Evolutionary conservation across 2,113 vertebrate species (phyloP), one percentile per base, ranked within the genome.

Genomic region (Herpailurus yagouaroundi): DNA sequence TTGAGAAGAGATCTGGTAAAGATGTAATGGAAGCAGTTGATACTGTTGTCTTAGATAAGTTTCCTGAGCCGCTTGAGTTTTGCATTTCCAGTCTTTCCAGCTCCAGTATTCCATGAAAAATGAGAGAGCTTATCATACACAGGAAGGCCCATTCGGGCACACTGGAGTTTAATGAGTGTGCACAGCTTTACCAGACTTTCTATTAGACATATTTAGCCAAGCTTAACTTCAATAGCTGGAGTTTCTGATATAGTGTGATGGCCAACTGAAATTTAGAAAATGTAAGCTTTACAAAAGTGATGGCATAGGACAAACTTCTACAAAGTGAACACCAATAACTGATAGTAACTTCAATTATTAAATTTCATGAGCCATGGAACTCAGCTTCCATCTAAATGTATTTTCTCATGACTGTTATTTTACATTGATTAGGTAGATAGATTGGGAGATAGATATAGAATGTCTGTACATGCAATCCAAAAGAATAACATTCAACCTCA

Each of bases 251-350:
- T 6, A 76, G n/a, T 16, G 66, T 48, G 23, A 66, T 11, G 9
- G 48, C 18, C 55, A 89, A 57, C 0, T 91, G 87, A 91, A 94
- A 69, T 66, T 60, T 52, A 68, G 79, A 96, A 94, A 76, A 81
- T 4, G 29, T 38, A 81, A 69, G 66, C 91, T 48, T 95, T 4
- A 6, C 68, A 15, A 68, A 88, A 93, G 33, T 82, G 86, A 84
- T 52, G 36, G 83, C 48, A 38, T 36, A 55, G 3, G 16, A 57
- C 63, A 36, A 63, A 66, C 68, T 73, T 90, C 36, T 83, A 79
- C 73, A 76, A 66, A 79, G 87, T 0, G 4, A 91, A 83, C 52
- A 36, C 18, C 83, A 38, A 71, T 21, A 27, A 55, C 63, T 52
- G 25, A 50, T 12, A 36, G 36, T 52, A 52, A 14, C 18, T 71